Evolutionary conservation across 2,113 vertebrate genomes (phyloP), one percentile per base, ranked within the genome.

Genomic region (Smithornis capensis): DNA sequence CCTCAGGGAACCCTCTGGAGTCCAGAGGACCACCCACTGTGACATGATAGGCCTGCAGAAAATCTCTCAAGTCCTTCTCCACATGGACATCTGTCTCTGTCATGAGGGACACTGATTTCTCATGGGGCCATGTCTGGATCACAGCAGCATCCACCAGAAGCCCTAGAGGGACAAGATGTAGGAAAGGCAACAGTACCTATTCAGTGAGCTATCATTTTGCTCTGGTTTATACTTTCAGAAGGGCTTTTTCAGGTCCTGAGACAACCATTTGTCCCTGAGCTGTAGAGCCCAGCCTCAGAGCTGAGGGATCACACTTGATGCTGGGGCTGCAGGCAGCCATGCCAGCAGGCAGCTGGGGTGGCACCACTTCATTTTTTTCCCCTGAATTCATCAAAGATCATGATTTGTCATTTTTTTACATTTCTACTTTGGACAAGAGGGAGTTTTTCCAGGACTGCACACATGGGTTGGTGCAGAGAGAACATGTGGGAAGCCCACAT

Each of bases 401-500:
- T 15, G 45, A 4, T 63, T 71, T 64, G 35, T 53, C 4, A 52
- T 84, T 64, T 74, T 25, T 77, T 69, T 64, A 19, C 7, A 12
- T 56, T 82, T 19, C 31, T 85, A 22, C 40, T 9, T 37, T 35
- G 50, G 50, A 16, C 40, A 65, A 29, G 29, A 88, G 29, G 22
- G 47, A 6, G 8, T 33, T 64, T 84, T 87, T 84, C 44, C 25
- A 60, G 44, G 22, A n/a, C 49, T 0, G 2, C 13, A 8, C 31
- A 27, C 29, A 27, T 40, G 33, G 74, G 50, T 40, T 22, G 31
- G n/a, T 64, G 29, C 27, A 78, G 42, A 76, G 27, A 50, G 67
- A 63, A 55, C 1, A 2, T 0, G 0, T 37, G 19, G 33, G 42
- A 37, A 56, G 42, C 18, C 49, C 9, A 5, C n/a, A n/a, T n/a